These are phyloP conservation scores for Allacma fusca DNA, from an alignment of 2,888 invertebrate genomes.

Conservation along the genomic window DNA sequence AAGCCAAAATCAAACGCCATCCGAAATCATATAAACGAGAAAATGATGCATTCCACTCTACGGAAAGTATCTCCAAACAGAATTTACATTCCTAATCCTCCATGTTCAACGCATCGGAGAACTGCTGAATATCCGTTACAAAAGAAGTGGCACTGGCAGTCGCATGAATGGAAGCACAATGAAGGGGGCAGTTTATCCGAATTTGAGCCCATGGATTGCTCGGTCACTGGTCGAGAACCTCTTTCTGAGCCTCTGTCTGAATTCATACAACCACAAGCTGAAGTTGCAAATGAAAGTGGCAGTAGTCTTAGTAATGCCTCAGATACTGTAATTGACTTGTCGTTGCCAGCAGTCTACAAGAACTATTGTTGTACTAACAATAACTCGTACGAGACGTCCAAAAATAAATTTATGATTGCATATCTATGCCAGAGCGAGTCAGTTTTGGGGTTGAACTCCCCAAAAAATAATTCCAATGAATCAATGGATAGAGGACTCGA, in stretches of 20 bases:
- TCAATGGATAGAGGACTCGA: background rate
- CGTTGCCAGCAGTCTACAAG: slow-evolving; percentile 7
- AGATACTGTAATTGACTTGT: slow-evolving; percentile 29
- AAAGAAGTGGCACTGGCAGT: slow-evolving; percentile 45
- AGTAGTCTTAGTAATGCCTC: background rate
- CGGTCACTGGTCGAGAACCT: slow-evolving; percentile 9
- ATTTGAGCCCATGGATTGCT: slow-evolving; percentile 39
- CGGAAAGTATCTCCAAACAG: slow-evolving; percentile 4
- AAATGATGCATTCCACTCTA: background rate
- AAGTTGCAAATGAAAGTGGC: background rate
- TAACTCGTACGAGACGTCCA: slow-evolving; percentile 13
- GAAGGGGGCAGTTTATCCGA: background rate
- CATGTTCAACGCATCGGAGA: background rate
- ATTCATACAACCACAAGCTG: background rate
- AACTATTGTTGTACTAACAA: background rate
- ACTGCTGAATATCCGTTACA: slow-evolving; percentile 3
- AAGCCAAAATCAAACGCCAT: slow-evolving; percentile 39
- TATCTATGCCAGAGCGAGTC: slow-evolving; percentile 55
- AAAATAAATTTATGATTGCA: slow-evolving; percentile 53
- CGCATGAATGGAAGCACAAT: background rate
- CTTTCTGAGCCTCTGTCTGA: background rate
- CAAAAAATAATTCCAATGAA: background rate
- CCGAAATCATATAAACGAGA: slow-evolving; percentile 36
- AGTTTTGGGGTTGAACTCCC: background rate
- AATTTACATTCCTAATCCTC: background rate